Base-by-base conservation (phyloP, 2,113 vertebrate species). In the Rutilus rutilus region DNA sequence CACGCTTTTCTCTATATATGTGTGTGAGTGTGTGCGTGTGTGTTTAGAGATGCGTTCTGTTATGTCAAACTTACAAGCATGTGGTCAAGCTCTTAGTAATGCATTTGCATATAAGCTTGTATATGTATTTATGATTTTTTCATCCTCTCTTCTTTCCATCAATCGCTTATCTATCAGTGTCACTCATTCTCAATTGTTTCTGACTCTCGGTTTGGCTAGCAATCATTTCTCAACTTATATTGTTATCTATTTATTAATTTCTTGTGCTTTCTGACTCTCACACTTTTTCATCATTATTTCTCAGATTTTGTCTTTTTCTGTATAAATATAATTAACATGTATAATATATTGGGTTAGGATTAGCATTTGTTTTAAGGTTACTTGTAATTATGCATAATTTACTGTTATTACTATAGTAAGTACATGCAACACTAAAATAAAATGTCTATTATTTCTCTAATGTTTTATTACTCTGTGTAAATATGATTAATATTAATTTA, bases 1-100 rank as follows among this genome's bases (percentile, higher is more conserved):
- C 17, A 5, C 1, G 60, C 6, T 82, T 27, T 50, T 50, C 45
- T 82, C 14, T 14, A 25, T 17, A 6, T 62, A 21, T 74, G 8
- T 42, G 39, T 42, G 39, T 25, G 11, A 42, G 33, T 74, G 12
- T 11, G 8, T 47, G 36, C 27, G 12, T 79, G 62, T 64, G 59
- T 52, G 62, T 30, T 52, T 82, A 67, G 19, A 82, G 60, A 19
- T 67, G 42, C 11, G 5, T 50, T 82, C 64, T 50, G 80, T 52
- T 64, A 12, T 23, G 5, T 50, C 11, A 39, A n/a, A 14, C 21
- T 50, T n/a, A 23, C 19, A 82, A 42, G 79, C 27, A 23, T 50
- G 62, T 67, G 11, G 80, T 60, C 33, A 79, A 60, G 33, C 54
- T 64, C 39, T 64, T 64, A 47, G 59, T 27, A 60, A 15, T 25